Evolutionary conservation across 2,113 vertebrate genomes (phyloP).

Genomic region (Meleagris gallopavo): DNA sequence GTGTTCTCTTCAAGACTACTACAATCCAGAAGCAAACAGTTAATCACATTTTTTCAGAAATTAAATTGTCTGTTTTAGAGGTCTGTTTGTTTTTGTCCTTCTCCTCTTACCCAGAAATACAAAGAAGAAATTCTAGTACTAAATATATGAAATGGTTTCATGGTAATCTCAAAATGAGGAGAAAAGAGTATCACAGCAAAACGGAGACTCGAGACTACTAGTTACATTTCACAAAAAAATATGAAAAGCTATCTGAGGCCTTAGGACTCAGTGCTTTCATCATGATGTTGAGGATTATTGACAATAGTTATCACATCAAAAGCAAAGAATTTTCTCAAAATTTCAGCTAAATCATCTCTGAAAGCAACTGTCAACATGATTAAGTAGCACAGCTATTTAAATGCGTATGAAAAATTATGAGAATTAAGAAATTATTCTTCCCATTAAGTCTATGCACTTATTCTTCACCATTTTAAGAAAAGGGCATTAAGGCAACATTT

Average conservation of each 20-base stretch:
- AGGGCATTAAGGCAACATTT: background rate
- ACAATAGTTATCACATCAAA: background rate
- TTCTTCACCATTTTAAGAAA: background rate
- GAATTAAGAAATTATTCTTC: background rate
- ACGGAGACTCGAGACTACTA: background rate
- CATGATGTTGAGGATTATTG: rapidly evolving
- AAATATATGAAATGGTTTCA: background rate
- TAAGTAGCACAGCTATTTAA: background rate
- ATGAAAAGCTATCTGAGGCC: background rate
- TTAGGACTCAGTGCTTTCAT: background rate
- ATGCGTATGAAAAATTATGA: background rate
- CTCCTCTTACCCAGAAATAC: background rate
- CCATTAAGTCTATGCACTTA: background rate
- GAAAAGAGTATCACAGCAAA: background rate
- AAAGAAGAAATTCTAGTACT: background rate
- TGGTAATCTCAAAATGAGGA: background rate
- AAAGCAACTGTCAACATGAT: background rate
- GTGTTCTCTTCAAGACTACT: background rate
- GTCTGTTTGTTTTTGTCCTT: background rate
- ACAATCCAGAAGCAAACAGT: background rate
- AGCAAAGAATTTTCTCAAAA: background rate
- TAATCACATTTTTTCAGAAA: background rate
- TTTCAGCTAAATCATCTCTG: background rate
- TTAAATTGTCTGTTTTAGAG: background rate
- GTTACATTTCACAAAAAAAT: rapidly evolving